Conservation (phyloP, 2,888 invertebrate genomes). For the Alentia gelatinosa region DNA sequence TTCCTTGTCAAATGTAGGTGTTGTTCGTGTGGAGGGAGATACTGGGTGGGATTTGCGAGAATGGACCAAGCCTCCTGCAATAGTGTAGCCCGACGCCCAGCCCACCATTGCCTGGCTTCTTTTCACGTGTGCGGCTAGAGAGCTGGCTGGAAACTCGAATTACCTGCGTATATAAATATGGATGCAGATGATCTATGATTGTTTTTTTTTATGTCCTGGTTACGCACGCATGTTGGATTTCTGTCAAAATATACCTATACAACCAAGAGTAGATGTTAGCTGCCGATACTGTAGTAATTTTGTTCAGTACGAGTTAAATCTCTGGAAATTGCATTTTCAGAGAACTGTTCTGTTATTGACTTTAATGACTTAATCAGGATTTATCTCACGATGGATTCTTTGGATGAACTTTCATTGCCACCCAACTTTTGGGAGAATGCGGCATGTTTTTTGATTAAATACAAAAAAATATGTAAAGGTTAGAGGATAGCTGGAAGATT, state of each 20-base stretch:
- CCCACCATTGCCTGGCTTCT: background rate
- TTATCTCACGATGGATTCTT: no score
- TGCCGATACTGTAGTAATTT: background rate
- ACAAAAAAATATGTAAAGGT: no score
- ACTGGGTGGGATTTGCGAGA: no score
- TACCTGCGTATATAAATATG: background rate
- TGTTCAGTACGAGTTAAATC: background rate
- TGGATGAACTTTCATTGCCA: no score
- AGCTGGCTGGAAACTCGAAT: background rate
- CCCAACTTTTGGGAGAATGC: no score
- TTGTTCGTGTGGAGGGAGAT: no score
- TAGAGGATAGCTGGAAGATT: no score
- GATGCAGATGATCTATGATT: background rate
- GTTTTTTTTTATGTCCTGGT: background rate
- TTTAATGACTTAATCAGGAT: no score
- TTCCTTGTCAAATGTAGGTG: background rate
- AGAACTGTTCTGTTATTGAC: background rate
- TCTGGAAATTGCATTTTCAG: background rate
- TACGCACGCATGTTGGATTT: background rate
- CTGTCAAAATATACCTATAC: background rate
- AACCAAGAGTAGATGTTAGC: background rate
- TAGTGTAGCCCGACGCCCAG: background rate
- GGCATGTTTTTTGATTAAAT: no score
- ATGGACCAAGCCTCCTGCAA: background rate
- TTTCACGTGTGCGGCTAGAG: background rate